Conservation (phyloP, 2,888 invertebrate genomes). For the Eristalis tenax region DNA sequence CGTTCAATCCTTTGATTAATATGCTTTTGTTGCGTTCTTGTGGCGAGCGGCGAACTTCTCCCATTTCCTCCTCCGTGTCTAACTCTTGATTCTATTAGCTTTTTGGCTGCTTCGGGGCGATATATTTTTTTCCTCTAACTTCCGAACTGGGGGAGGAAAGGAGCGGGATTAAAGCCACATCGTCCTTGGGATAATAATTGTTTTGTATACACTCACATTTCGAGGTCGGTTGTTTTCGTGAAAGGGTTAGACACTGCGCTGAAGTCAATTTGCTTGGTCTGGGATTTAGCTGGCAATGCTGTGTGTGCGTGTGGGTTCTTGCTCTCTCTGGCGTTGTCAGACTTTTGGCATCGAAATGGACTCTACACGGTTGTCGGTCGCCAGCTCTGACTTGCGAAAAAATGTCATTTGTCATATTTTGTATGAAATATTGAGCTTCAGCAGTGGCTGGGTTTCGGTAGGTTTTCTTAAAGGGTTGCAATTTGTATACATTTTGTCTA, state of each 20-base stretch:
- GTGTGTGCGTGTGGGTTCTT: constrained; percentile 43
- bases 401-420: constrained; percentile 69
- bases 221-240: constrained; percentile 25
- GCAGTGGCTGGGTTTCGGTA: not conserved
- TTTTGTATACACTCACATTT: constrained; percentile 35
- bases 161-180: constrained; percentile 49
- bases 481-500: constrained; percentile 10
- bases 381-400: constrained; percentile 69
- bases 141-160: constrained; percentile 34
- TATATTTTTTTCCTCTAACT: constrained; percentile 33
- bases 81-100: constrained; percentile 44
- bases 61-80: constrained; percentile 13
- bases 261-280: constrained; percentile 61
- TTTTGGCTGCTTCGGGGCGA: constrained; percentile 19
- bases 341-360: constrained; percentile 62
- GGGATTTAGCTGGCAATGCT: constrained; percentile 17
- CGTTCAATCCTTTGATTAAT: constrained; percentile 71
- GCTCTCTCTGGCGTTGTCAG: constrained; percentile 56
- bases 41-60: constrained; percentile 15
- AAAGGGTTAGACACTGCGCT: constrained; percentile 58
- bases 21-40: constrained; percentile 52
- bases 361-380: constrained; percentile 39
- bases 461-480: constrained; percentile 24
- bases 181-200: constrained; percentile 69
- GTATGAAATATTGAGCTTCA: constrained; percentile 55